A percentile compares a stretch with the other conserved stretches of the same genome.
phyloP scores from a whole-genome alignment of 1,140 invertebrate genomes.

The Megalopta genalis region DNA sequence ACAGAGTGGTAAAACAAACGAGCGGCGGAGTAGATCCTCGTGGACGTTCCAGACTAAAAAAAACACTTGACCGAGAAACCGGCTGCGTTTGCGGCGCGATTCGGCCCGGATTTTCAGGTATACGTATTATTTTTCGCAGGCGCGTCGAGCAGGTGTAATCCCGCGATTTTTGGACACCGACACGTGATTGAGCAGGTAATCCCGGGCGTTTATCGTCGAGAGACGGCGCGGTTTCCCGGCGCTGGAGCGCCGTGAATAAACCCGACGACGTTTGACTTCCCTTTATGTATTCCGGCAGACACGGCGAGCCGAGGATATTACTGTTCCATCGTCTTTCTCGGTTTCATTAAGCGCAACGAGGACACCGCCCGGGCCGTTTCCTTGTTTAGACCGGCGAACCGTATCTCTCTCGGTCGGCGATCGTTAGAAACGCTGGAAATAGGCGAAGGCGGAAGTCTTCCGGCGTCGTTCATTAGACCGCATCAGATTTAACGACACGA shows the following conservation, averaged over 20 bases:
- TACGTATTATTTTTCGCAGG: too few relatives aligned
- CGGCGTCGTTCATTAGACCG: constrained; percentile 9
- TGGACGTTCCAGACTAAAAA: too few relatives aligned
- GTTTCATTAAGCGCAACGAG: not conserved
- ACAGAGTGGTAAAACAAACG: not conserved
- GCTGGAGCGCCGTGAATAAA: not conserved
- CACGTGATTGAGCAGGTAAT: not conserved
- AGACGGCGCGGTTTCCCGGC: not conserved
- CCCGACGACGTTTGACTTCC: too few relatives aligned
- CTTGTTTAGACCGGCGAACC: not conserved
- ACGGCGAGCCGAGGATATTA: not conserved
- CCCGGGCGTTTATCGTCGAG: not conserved
- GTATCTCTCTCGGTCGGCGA: not conserved
- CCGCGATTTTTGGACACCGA: not conserved
- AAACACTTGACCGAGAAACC: too few relatives aligned
- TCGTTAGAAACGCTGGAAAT: not conserved
- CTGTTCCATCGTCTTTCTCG: not conserved
- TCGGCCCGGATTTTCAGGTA: not conserved
- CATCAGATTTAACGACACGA: constrained; percentile 1
- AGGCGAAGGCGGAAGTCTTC: not conserved
- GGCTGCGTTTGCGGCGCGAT: too few relatives aligned
- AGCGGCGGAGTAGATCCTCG: not conserved
- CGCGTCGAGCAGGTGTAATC: not conserved
- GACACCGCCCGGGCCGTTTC: too few relatives aligned
- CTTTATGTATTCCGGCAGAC: not conserved